Conservation (phyloP, 2,797 vertebrate genomes). For the Graptemys geographica region DNA sequence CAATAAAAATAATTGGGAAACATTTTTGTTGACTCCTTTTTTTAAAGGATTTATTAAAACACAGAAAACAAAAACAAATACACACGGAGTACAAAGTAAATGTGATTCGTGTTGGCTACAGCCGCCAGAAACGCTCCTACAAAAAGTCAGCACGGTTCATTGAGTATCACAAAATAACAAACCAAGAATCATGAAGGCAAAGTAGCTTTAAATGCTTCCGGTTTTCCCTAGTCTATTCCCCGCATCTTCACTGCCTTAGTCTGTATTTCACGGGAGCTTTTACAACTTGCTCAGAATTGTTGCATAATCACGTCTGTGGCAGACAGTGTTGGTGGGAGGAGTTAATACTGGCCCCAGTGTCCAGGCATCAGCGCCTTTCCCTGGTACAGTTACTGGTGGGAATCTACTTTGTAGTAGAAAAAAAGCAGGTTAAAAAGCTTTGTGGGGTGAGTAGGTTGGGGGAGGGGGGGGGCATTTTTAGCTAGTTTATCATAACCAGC, state of each 20-base stretch:
- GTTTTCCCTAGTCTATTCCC: not conserved
- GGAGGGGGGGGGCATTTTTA: no score
- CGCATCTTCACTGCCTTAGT: not conserved
- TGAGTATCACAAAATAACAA: not conserved
- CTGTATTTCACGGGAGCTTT: not conserved
- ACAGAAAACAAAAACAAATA: constrained; percentile 95
- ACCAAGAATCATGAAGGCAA: not conserved
- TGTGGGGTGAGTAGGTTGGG: not conserved
- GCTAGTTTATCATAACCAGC: not conserved
- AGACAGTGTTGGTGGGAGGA: not conserved
- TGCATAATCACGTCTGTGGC: not conserved
- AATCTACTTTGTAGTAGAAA: not conserved
- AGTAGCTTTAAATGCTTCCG: not conserved
- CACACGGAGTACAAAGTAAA: constrained; percentile 92
- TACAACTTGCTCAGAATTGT: not conserved
- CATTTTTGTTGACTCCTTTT: constrained; percentile 68
- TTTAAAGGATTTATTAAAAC: constrained; percentile 98
- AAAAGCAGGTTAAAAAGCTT: not conserved
- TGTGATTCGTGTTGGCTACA: constrained; percentile 79
- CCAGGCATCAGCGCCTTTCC: not conserved
- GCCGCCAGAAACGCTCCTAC: constrained; percentile 72
- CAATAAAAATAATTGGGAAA: not conserved
- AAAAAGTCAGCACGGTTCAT: constrained; percentile 64
- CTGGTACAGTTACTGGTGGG: not conserved
- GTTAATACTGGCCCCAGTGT: not conserved